Base-by-base conservation (phyloP, 2,113 vertebrate genomes). In the Mus musculus region DNA sequence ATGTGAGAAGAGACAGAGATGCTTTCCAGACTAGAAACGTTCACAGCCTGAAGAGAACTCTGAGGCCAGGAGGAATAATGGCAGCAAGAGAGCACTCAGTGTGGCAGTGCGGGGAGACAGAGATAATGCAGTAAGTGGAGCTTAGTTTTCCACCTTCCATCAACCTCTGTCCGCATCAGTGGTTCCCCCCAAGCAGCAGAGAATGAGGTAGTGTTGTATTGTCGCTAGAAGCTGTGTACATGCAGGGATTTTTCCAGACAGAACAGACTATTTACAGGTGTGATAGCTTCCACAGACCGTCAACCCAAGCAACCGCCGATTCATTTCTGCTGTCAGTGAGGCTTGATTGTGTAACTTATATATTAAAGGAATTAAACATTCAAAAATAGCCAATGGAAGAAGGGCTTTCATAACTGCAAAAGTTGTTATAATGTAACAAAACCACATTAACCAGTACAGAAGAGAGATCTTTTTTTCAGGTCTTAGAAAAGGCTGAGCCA, bases 221-320 rank as follows among this genome's bases (percentile, higher is more conserved):
- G 59, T 82, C 61, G 86, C 72, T 26, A 85, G 76, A 92, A 94
- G 59, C 36, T 61, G 39, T 61, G 86, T 86, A 13, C 7, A 28
- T 46, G 59, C 36, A 36, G 67, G 16, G 54, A 20, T 61, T 76
- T 90, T 67, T 59, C 16, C 72, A 93, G 71, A 75, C 63, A 76
- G 82, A 89, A 71, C 80, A 76, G 52, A 78, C 17, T 26, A 61
- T 89, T 91, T 86, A n/a, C 67, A 94, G 87, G 67, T 30, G 39
- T 73, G 5, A 6, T 26, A 42, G 39, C 54, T 86, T 89, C 72
- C 90, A 84, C 67, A 61, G 52, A 90, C 52, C 10, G 20, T 82
- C 90, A 91, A 4, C 54, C 2, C 59, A 59, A 82, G 49, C 54
- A 39, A 17, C 54, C 3, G 26, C 46, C 3, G 13, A 5, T 36